Percentiles rank a stretch among this genome's conserved stretches.
Evolutionary conservation across 1,140 invertebrate species (phyloP).

Genomic region (Sycobia sp.): DNA sequence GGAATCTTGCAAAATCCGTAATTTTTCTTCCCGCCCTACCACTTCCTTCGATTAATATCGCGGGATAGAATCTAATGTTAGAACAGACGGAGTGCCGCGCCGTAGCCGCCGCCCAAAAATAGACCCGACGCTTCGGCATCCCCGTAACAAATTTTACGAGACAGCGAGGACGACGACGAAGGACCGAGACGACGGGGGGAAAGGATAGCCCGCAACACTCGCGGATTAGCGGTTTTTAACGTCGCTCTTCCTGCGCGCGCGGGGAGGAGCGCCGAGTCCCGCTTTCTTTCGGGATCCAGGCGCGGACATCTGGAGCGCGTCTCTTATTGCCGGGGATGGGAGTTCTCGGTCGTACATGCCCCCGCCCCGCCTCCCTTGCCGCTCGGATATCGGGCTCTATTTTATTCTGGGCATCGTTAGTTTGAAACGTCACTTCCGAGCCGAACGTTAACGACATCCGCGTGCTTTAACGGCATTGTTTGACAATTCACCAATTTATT

Average conservation of each 20-base stretch:
- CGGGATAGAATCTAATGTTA: conserved; percentile 22
- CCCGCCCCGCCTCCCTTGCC: no score
- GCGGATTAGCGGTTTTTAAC: conserved; percentile 58
- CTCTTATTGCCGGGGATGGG: conserved; percentile 29
- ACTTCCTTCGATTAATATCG: no score
- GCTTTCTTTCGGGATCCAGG: conserved; percentile 48
- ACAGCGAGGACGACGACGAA: background rate
- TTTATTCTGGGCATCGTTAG: no score
- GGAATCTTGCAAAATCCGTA: no score
- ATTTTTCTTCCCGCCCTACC: no score
- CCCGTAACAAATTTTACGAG: conserved; percentile 26
- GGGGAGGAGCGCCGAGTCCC: conserved; percentile 20
- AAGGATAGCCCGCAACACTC: conserved; percentile 38
- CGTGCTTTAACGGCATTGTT: no score
- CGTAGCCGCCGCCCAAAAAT: background rate
- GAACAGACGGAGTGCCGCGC: background rate
- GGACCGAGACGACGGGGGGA: background rate
- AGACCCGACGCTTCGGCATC: background rate
- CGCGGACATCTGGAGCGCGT: conserved; percentile 55
- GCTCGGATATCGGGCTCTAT: no score
- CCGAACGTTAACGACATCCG: no score
- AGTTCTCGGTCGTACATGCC: no score
- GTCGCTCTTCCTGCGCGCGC: conserved; percentile 46
- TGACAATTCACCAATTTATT: no score
- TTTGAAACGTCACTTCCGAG: no score